phyloP scores from a whole-genome alignment of 2,888 invertebrate genomes.

The Camptogramma bilineatum region DNA sequence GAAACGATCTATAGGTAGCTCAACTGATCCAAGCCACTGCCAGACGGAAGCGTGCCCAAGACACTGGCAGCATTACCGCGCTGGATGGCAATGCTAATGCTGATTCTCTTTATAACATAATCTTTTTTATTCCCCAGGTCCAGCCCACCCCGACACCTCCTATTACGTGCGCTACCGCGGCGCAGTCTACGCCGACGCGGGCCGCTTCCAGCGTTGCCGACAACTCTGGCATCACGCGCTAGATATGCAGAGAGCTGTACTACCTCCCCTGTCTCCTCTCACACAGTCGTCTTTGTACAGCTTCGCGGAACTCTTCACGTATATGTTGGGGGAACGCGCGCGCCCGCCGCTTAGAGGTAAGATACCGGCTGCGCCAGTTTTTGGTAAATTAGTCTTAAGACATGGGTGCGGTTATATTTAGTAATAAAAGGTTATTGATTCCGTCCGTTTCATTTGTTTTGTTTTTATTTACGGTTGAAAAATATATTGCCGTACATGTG shows the following conservation, averaged over 20 bases:
- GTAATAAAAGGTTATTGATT: too few relatives aligned
- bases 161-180: constrained; percentile 98
- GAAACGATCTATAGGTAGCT: too few relatives aligned
- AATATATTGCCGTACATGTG: too few relatives aligned
- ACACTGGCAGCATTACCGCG: too few relatives aligned
- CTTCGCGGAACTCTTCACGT: constrained; percentile 97
- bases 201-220: constrained; percentile 96
- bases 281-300: constrained; percentile 97
- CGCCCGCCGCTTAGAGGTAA: constrained; percentile 87
- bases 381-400: background rate
- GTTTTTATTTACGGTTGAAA: too few relatives aligned
- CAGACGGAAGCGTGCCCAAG: too few relatives aligned
- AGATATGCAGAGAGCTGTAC: constrained; percentile 97
- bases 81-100: too few relatives aligned
- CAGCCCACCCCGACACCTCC: constrained; percentile 98
- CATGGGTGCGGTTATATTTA: too few relatives aligned
- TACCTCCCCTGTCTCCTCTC: constrained; percentile 97
- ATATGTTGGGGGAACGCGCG: constrained; percentile 96
- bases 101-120: too few relatives aligned
- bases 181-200: constrained; percentile 97
- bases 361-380: constrained; percentile 21
- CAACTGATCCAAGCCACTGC: too few relatives aligned
- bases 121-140: too few relatives aligned
- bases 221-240: constrained; percentile 98
- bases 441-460: too few relatives aligned